A percentile compares a stretch with the other conserved stretches of the same genome.
Evolutionary conservation across 2,797 vertebrate genomes (phyloP).

Genomic region (Sebastes melanostomus): DNA sequence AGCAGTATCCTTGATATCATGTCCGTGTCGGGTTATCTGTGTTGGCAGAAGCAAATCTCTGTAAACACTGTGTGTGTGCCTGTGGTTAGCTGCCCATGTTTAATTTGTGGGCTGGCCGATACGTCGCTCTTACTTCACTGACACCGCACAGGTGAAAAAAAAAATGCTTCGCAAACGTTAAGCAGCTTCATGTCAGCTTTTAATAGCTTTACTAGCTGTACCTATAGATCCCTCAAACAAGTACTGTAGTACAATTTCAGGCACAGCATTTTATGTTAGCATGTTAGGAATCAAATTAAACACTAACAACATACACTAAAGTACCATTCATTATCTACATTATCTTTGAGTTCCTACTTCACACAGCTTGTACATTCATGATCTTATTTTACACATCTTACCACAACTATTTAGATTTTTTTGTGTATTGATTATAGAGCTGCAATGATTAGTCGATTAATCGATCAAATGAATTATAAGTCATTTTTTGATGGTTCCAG

Average conservation of each 20-base stretch:
- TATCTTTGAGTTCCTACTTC: not conserved
- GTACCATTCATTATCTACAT: not conserved
- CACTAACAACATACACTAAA: not conserved
- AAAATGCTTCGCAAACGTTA: not conserved
- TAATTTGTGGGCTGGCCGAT: slow-evolving; percentile 61
- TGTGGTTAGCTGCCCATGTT: slow-evolving; percentile 57
- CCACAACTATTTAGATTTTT: not conserved
- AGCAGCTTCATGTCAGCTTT: not conserved
- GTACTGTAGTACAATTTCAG: too few species aligned
- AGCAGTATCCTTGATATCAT: slow-evolving; percentile 38
- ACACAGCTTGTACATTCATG: not conserved
- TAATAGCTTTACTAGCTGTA: not conserved
- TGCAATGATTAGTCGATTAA: not conserved
- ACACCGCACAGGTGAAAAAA: not conserved
- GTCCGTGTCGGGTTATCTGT: slow-evolving; percentile 40
- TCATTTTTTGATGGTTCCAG: too few species aligned
- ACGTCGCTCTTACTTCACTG: slow-evolving; percentile 4
- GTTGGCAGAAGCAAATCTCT: slow-evolving; percentile 53
- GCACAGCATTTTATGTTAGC: not conserved
- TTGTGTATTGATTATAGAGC: not conserved
- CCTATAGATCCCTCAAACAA: not conserved
- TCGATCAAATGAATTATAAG: not conserved
- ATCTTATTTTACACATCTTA: not conserved
- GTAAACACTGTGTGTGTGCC: slow-evolving; percentile 42
- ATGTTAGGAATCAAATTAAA: not conserved